Evolutionary conservation across 2,888 invertebrate genomes (phyloP).

Genomic region (Teleiodes luculella): DNA sequence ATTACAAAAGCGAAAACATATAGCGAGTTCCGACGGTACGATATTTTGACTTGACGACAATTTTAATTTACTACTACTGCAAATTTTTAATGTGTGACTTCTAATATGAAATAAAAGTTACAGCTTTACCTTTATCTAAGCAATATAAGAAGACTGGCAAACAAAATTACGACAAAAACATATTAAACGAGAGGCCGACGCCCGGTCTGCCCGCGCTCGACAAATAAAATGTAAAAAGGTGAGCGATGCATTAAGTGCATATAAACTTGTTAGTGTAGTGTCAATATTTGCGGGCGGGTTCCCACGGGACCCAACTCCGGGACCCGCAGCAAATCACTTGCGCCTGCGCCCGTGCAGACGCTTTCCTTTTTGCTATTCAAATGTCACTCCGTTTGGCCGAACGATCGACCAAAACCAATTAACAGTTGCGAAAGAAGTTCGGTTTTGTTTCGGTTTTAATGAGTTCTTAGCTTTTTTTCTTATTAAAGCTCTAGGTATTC

Average conservation of each 20-base stretch:
- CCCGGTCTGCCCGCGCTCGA: slow-evolving; percentile 67
- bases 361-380: slow-evolving; percentile 71
- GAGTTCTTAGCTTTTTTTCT: not conserved
- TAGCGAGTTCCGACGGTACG: too few species aligned
- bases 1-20: too few species aligned
- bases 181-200: slow-evolving; percentile 66
- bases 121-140: slow-evolving; percentile 49
- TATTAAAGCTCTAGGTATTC: too few species aligned
- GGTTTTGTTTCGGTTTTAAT: not conserved
- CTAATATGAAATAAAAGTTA: too few species aligned
- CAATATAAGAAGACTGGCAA: slow-evolving; percentile 67
- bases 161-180: slow-evolving; percentile 70
- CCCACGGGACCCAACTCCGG: slow-evolving; percentile 66
- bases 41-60: too few species aligned
- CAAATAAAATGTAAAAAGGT: slow-evolving; percentile 76
- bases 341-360: slow-evolving; percentile 40
- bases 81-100: too few species aligned
- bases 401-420: slow-evolving; percentile 17
- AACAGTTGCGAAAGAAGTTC: not conserved
- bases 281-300: slow-evolving; percentile 75
- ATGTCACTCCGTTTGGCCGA: slow-evolving; percentile 49
- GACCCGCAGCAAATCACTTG: slow-evolving; percentile 26
- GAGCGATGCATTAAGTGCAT: slow-evolving; percentile 77
- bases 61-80: too few species aligned
- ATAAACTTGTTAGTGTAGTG: slow-evolving; percentile 77